Conservation (phyloP, 35 echinoderm and acorn worm species). For the Holothuria glaberrima region DNA sequence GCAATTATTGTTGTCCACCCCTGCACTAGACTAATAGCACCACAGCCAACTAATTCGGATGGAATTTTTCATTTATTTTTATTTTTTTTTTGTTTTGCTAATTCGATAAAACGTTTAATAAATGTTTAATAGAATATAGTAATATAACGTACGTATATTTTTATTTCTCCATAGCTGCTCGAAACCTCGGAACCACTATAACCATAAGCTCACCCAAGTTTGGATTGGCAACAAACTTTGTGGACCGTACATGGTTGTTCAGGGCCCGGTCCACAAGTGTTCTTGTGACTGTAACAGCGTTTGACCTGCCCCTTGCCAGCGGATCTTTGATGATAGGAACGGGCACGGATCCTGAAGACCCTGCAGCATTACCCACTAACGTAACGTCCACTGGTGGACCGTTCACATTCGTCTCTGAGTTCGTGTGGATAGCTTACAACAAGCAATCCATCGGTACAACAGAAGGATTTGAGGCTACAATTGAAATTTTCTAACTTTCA, state of each 20-base stretch:
- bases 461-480: conserved; percentile 3
- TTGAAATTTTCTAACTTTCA: neutral
- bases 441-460: neutral
- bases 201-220: conserved; percentile 25
- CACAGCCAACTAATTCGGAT: too few relatives aligned
- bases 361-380: neutral
- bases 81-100: too few relatives aligned
- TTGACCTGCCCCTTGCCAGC: neutral
- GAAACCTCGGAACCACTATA: neutral
- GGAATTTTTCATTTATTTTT: too few relatives aligned
- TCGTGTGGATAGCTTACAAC: neutral
- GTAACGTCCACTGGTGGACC: neutral
- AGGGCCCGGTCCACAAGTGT: neutral
- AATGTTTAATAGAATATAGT: too few relatives aligned
- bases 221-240: neutral
- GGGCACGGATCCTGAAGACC: neutral
- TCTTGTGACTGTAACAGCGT: neutral
- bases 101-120: too few relatives aligned
- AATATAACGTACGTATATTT: neutral
- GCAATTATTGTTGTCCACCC: too few relatives aligned
- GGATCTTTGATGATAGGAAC: neutral
- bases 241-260: conserved; percentile 1
- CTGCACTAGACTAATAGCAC: too few relatives aligned
- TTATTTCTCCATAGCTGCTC: neutral
- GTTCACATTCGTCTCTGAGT: neutral